A percentile compares a stretch with the other conserved stretches of the same genome.
These are phyloP conservation scores for Drosophila incognita DNA, from an alignment of 2,888 invertebrate genomes.

Conservation along the genomic window DNA sequence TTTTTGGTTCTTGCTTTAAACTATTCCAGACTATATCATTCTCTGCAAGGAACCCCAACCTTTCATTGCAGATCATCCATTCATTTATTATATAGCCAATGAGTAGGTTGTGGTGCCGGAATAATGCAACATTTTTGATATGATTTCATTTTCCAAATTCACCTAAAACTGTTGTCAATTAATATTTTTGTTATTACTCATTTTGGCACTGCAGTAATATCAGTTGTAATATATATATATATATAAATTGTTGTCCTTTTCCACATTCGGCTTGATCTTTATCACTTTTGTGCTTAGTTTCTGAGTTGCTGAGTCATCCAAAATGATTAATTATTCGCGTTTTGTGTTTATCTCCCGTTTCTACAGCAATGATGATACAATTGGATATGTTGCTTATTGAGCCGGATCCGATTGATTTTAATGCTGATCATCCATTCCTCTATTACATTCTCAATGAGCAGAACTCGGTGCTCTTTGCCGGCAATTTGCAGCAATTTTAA, in stretches of 20 bases:
- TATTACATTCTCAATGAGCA: slow-evolving; percentile 16
- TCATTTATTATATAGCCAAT: slow-evolving; percentile 54
- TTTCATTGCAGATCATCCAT: slow-evolving; percentile 34
- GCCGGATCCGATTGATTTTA: slow-evolving; percentile 30
- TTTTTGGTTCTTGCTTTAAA: background rate
- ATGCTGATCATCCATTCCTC: slow-evolving; percentile 25
- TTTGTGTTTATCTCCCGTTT: slow-evolving; percentile 11
- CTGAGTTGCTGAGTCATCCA: background rate
- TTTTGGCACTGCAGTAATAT: background rate
- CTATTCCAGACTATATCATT: background rate
- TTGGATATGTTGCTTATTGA: slow-evolving; percentile 23
- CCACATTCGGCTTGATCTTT: background rate
- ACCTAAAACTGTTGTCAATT: background rate
- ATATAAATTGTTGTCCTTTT: background rate
- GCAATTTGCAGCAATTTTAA: slow-evolving; percentile 31
- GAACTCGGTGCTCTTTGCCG: slow-evolving; percentile 16
- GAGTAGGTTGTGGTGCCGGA: slow-evolving; percentile 42
- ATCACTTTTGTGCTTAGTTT: background rate
- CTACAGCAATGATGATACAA: background rate
- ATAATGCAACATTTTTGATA: slow-evolving; percentile 5
- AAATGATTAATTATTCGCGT: background rate
- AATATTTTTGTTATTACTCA: background rate
- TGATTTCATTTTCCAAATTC: background rate
- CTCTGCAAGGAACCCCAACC: background rate
- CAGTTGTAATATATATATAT: background rate